phyloP scores from a whole-genome alignment of 2,113 vertebrate genomes.

The Cariama cristata region DNA sequence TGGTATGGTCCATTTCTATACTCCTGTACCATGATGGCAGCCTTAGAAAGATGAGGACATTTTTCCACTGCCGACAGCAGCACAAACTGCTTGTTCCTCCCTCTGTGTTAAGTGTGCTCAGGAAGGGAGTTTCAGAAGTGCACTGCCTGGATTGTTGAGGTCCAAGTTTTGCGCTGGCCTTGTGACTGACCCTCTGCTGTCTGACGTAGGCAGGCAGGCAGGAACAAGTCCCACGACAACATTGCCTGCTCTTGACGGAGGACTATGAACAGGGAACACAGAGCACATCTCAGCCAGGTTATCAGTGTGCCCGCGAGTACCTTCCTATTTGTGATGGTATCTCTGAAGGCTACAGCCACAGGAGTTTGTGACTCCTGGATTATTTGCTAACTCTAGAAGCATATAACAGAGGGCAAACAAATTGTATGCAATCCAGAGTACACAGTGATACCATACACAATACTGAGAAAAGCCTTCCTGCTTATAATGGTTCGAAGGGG shows the following conservation, averaged over 20 bases:
- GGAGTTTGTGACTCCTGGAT: neutral
- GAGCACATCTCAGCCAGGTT: neutral
- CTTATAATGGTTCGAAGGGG: slow-evolving; percentile 33
- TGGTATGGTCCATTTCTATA: neutral
- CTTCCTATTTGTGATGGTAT: neutral
- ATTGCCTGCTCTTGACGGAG: neutral
- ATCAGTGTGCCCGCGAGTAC: rapidly evolving
- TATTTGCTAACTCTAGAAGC: neutral
- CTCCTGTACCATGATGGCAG: neutral
- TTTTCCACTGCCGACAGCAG: neutral
- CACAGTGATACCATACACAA: neutral
- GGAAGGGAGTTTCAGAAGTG: neutral
- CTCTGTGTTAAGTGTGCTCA: neutral
- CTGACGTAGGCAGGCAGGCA: neutral
- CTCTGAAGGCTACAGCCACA: neutral
- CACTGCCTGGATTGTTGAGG: neutral
- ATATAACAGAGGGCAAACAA: neutral
- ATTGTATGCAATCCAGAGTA: neutral
- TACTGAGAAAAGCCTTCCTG: slow-evolving; percentile 1
- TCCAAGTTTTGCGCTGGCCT: neutral
- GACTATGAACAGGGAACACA: neutral
- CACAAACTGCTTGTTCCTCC: neutral
- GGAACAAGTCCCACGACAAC: rapidly evolving
- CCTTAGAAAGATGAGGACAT: neutral
- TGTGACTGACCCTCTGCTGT: neutral